Evolutionary conservation across 2,888 invertebrate species (phyloP), one percentile per base, ranked within the genome.

Genomic region (Pocota personata): DNA sequence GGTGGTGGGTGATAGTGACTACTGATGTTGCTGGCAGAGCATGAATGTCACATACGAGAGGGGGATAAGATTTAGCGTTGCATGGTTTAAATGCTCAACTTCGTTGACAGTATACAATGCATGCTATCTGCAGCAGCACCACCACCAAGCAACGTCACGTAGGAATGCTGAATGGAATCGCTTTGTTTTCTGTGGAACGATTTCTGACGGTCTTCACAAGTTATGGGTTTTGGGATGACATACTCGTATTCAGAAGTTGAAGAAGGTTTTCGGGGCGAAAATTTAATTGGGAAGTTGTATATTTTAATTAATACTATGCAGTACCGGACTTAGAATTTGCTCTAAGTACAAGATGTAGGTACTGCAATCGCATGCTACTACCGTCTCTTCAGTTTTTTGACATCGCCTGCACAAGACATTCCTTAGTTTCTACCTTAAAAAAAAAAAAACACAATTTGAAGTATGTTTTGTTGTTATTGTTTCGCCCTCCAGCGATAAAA

Each of bases 81-180:
- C 62, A 82, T 80, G 82, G 58, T 72, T 82, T 72, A 77, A 86
- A 82, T 86, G 76, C 46, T 77, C 72, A 76, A 77, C 72, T 82
- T 72, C 72, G 82, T 86, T 86, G 86, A 86, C 77, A 86, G 84
- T 76, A 35, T 80, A 80, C 84, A 84, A 84, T 84, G 69, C 83
- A 83, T 83, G 79, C 67, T 79, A 83, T 83, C 73, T 79, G 73
- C 73, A 83, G 66, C 46, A 10, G 24, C 24, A 80, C 40, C 66
- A 37, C 73, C 66, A 67, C 62, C 82, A 67, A 69, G 16, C 30
- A 32, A 7, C 30, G n/a, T 43, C 76, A 77, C 76, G 76, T 67
- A 48, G 27, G 27, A 12, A 6, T 14, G 43, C 79, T 79, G 69
- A 83, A 78, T 67, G 78, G 52, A 73, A 75, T 79, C 57, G 79